These are phyloP conservation scores for Trissonchulus sp. DNA, from an alignment of 2,888 invertebrate species.

Conservation along the genomic window DNA sequence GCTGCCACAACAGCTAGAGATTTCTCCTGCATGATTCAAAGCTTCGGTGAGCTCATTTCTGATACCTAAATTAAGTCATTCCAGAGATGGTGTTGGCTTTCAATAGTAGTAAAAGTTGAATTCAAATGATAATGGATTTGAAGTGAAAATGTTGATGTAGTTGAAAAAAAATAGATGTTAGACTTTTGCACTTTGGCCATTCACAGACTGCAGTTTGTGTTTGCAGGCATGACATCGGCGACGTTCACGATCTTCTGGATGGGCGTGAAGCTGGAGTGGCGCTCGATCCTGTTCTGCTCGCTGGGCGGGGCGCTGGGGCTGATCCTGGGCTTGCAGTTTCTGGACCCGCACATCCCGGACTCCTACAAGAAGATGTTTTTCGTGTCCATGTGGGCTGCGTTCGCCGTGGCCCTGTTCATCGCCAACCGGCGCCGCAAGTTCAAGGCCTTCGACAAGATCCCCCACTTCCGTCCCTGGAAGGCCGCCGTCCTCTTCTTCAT, in stretches of 20 bases:
- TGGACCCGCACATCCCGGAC: slow-evolving; percentile 45
- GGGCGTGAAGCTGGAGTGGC: slow-evolving; percentile 39
- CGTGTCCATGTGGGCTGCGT: slow-evolving; percentile 50
- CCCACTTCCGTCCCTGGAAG: slow-evolving; percentile 41
- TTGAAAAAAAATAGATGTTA: too few species aligned
- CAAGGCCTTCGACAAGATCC: slow-evolving; percentile 38
- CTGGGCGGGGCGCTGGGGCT: slow-evolving; percentile 47
- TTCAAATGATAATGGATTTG: too few species aligned
- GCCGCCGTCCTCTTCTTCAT: slow-evolving; percentile 42
- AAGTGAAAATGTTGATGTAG: too few species aligned
- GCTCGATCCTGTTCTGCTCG: slow-evolving; percentile 44
- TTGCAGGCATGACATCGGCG: slow-evolving; percentile 48
- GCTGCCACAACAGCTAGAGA: too few species aligned
- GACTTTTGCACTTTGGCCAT: too few species aligned
- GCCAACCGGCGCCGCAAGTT: slow-evolving; percentile 47
- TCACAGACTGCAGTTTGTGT: too few species aligned
- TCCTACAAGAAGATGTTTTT: slow-evolving; percentile 51
- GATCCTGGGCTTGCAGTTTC: slow-evolving; percentile 44
- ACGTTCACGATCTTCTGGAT: slow-evolving; percentile 49
- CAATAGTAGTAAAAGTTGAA: too few species aligned
- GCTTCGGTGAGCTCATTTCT: too few species aligned
- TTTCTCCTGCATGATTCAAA: too few species aligned
- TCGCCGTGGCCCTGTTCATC: slow-evolving; percentile 49
- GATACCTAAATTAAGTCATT: too few species aligned
- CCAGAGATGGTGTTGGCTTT: too few species aligned